phyloP scores from a whole-genome alignment of 2,797 vertebrate species.

The Crocodylus rhombifer region DNA sequence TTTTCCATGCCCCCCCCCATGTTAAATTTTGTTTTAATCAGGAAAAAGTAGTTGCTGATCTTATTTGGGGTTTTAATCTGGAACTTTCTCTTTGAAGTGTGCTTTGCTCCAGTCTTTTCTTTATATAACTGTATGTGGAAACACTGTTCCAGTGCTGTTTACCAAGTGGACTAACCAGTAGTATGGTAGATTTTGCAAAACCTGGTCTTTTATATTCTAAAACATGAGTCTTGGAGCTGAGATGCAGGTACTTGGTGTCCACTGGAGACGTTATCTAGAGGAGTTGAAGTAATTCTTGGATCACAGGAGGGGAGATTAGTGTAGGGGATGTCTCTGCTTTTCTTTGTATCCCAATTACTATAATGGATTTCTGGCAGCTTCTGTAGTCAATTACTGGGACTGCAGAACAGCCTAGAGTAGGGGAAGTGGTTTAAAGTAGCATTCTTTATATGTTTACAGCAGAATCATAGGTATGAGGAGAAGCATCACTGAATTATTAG shows the following conservation, averaged over 20 bases:
- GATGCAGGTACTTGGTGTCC: background rate
- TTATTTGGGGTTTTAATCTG: slow-evolving; percentile 22
- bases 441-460: background rate
- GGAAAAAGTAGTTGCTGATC: background rate
- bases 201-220: background rate
- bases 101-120: slow-evolving; percentile 6
- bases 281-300: too few relatives aligned
- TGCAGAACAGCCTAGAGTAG: background rate
- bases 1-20: background rate
- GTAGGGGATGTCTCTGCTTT: background rate
- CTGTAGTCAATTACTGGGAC: background rate
- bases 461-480: background rate
- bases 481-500: background rate
- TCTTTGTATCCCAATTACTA: background rate
- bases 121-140: slow-evolving; percentile 2
- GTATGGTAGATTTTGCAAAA: background rate
- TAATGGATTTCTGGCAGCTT: background rate
- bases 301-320: background rate
- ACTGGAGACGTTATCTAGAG: background rate
- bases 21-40: slow-evolving; percentile 23
- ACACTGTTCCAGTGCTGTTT: background rate
- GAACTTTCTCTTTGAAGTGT: background rate
- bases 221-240: background rate
- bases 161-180: background rate
- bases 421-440: background rate